Base-by-base conservation (phyloP, 2,888 invertebrate species). In the Byasa hedistus region DNA sequence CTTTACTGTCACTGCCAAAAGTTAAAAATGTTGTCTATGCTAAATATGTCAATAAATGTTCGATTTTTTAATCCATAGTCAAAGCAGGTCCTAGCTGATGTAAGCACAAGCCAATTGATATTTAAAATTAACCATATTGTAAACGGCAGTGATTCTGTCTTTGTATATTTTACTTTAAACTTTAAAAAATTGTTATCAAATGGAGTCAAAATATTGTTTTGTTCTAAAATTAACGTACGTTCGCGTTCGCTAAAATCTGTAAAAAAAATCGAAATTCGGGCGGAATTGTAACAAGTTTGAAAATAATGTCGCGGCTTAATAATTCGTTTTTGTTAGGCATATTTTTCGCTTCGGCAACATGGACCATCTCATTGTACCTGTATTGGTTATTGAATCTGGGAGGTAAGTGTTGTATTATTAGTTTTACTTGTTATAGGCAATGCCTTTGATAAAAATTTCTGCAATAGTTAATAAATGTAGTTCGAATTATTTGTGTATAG, bases 291-390 rank as follows among this genome's bases (percentile, higher is more conserved):
- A 51, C 44, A 17, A 32, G 51, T 60, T n/a, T 57, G 57, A 36
- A 64, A 54, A 72, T 64, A 66, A 82, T 82, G 82, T 76, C 79
- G 58, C 85, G 80, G 69, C 70, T 89, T 36, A 93, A 93, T 75
- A 93, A 92, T 79, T 95, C 96, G 0, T 96, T 96, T 81, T 77
- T 96, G 51, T 94, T 94, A 83, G 96, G 96, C 27, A 94, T 96
- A 69, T 81, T 95, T 66, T 93, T 95, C 79, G 95, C 96, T 0
- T 96, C 96, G 0, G 79, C 94, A 52, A 96, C 96, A 66, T 96
- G 96, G 96, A 91, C 93, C 54, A 86, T 96, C 60, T 95, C 95
- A 60, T 81, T 96, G 56, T 96, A 95, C 78, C 88, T 96, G 55
- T 96, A 96, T 78, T 94, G 94, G 85, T 92, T 93, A 76, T 78